Evolutionary conservation across 1,140 invertebrate species (phyloP).

Genomic region (Samia ricini): DNA sequence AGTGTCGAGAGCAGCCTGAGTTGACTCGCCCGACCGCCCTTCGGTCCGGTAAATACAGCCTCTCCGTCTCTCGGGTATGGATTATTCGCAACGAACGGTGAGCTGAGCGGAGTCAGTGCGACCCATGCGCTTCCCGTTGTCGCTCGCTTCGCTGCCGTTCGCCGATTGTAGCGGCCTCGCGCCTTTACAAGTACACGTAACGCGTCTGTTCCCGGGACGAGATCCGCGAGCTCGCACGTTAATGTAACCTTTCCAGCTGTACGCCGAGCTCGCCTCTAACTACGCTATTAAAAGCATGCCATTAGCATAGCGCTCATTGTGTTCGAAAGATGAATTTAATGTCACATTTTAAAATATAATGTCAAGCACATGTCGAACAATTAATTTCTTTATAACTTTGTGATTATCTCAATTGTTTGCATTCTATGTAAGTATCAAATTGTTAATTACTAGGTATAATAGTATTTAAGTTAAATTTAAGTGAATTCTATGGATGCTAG

Average conservation of each 20-base stretch:
- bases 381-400: conserved; percentile 44
- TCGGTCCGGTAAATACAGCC: conserved; percentile 68
- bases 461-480: background rate
- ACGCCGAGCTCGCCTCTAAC: conserved; percentile 32
- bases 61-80: conserved; percentile 66
- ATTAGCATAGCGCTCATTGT: conserved; percentile 48
- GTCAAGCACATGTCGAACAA: conserved; percentile 50
- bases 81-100: conserved; percentile 61
- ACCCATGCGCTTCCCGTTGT: conserved; percentile 61
- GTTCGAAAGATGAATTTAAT: conserved; percentile 54
- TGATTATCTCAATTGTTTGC: conserved; percentile 29
- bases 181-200: conserved; percentile 30
- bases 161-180: conserved; percentile 22
- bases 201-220: conserved; percentile 31
- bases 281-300: conserved; percentile 50
- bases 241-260: conserved; percentile 54
- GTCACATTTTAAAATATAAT: conserved; percentile 47
- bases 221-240: conserved; percentile 29
- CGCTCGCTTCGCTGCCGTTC: conserved; percentile 36
- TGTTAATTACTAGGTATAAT: background rate
- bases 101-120: conserved; percentile 62
- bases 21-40: conserved; percentile 57
- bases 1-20: conserved; percentile 47
- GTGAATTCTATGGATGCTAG: background rate
- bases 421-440: conserved; percentile 33